Percentiles rank a stretch among this genome's conserved stretches.
phyloP scores from a whole-genome alignment of 2,888 invertebrate genomes.

The Perizoma flavofasciatum region DNA sequence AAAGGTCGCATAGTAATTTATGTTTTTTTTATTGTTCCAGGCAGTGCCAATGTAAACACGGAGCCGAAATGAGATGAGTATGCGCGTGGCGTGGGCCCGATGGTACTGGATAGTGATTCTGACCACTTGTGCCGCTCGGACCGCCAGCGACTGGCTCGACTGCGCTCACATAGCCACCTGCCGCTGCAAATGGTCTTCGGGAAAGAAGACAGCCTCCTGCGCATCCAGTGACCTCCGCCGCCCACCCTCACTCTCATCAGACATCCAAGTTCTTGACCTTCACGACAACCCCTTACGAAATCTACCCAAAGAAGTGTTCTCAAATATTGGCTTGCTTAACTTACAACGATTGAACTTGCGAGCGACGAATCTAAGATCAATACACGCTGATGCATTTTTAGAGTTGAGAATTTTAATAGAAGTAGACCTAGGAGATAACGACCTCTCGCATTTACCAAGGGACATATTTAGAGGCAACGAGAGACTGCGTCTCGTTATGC shows the following conservation, averaged over 20 bases:
- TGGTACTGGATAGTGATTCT: conserved; percentile 82
- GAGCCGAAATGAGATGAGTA: conserved; percentile 83
- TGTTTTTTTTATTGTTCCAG: conserved; percentile 67
- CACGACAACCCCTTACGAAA: conserved; percentile 91
- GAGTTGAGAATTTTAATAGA: conserved; percentile 94
- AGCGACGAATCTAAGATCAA: conserved; percentile 88
- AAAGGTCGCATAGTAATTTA: neutral
- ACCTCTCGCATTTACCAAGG: conserved; percentile 88
- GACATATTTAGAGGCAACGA: conserved; percentile 94
- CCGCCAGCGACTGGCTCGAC: conserved; percentile 91
- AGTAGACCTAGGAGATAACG: conserved; percentile 93
- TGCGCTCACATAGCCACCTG: conserved; percentile 93
- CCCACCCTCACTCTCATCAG: conserved; percentile 86
- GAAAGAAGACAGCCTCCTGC: conserved; percentile 95
- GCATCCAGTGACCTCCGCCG: conserved; percentile 91
- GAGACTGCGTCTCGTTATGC: conserved; percentile 88
- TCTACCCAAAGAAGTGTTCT: conserved; percentile 91
- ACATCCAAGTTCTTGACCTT: conserved; percentile 89
- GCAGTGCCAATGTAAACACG: conserved; percentile 78
- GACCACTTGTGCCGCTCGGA: conserved; percentile 78
- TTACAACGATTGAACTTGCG: conserved; percentile 92
- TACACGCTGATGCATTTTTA: conserved; percentile 93
- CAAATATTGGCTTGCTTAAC: conserved; percentile 90
- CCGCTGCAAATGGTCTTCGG: conserved; percentile 96
- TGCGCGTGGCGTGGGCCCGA: conserved; percentile 82